Evolutionary conservation across 2,797 vertebrate species (phyloP).

Genomic region (Sebastes minor): DNA sequence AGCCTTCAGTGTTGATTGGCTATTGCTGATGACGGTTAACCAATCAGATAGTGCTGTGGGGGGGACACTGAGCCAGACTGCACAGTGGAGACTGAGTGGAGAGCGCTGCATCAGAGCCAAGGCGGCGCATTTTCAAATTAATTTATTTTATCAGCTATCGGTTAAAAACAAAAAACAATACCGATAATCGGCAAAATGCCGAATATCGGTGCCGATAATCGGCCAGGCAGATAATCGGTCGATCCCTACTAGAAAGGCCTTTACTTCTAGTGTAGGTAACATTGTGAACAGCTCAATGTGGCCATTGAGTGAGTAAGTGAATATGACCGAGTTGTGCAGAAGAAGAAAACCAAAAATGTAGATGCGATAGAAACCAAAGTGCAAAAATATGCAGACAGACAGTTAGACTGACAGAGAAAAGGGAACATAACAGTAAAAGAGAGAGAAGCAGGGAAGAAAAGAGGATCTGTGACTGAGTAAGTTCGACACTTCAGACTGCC

Average conservation of each 20-base stretch:
- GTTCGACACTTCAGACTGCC: conserved; percentile 41
- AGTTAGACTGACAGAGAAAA: conserved; percentile 12
- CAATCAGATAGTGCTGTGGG: neutral
- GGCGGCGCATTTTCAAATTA: neutral
- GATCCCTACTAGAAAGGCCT: neutral
- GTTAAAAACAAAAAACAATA: too few relatives aligned
- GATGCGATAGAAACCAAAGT: neutral
- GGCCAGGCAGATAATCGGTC: too few relatives aligned
- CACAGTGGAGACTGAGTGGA: neutral
- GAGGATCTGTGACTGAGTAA: conserved; percentile 25
- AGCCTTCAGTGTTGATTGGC: neutral
- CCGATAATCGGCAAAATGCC: too few relatives aligned
- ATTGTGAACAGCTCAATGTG: neutral
- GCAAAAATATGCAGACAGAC: conserved; percentile 10
- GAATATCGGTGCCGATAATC: too few relatives aligned
- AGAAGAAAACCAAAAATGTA: neutral
- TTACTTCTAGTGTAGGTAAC: neutral
- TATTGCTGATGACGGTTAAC: neutral
- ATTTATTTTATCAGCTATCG: too few relatives aligned
- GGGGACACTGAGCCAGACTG: neutral
- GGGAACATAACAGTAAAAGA: conserved; percentile 13
- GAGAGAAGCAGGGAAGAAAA: conserved; percentile 7
- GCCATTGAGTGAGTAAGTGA: neutral
- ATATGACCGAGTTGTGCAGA: neutral
- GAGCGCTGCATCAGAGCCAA: neutral